Percentiles rank a stretch among this genome's conserved stretches.
These are phyloP conservation scores for Notechis scutatus DNA, from an alignment of 2,113 vertebrate species.

Conservation along the genomic window DNA sequence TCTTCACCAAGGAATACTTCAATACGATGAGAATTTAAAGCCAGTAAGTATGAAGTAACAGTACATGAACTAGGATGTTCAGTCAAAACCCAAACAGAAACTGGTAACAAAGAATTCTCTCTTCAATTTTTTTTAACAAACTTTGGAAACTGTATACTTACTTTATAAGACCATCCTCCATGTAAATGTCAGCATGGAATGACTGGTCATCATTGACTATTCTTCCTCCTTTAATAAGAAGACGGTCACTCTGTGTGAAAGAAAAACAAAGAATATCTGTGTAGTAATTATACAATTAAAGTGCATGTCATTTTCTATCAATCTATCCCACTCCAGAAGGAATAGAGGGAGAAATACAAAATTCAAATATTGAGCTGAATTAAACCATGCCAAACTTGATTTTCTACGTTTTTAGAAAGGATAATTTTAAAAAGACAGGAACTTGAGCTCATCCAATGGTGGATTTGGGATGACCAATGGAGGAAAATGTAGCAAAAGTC, in stretches of 20 bases:
- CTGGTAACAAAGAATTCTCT: background rate
- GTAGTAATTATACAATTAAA: background rate
- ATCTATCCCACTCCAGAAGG: background rate
- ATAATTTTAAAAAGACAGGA: background rate
- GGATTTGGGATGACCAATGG: background rate
- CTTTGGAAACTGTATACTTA: constrained; percentile 65
- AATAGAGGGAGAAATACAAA: background rate
- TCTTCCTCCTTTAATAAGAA: constrained; percentile 95
- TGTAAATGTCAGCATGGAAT: constrained; percentile 94
- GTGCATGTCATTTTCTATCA: background rate
- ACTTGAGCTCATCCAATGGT: background rate
- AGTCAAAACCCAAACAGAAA: background rate
- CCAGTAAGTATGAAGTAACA: background rate
- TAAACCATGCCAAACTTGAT: background rate
- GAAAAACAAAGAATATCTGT: constrained; percentile 31
- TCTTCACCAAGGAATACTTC: background rate
- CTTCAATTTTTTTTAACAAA: background rate
- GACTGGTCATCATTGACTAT: constrained; percentile 98
- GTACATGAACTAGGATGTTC: background rate
- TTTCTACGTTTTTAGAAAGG: background rate
- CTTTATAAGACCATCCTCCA: constrained; percentile 98
- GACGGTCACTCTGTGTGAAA: constrained; percentile 85
- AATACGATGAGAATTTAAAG: background rate
- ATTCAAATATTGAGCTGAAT: background rate
- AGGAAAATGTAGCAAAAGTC: background rate